Conservation (phyloP, 1,140 invertebrate genomes). For the Lasaia peninsularis region DNA sequence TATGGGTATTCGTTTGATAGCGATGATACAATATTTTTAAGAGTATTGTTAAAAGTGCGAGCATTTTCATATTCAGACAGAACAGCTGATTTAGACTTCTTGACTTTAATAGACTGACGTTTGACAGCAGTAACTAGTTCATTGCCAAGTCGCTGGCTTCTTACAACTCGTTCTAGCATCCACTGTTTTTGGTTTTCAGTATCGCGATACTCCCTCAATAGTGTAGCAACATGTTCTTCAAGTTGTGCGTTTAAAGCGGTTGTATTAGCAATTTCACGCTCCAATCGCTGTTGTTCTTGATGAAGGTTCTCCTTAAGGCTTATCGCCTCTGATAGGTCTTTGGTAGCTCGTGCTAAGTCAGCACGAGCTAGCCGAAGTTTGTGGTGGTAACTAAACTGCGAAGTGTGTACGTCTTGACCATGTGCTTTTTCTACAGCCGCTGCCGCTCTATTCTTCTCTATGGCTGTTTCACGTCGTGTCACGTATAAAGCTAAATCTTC, state of each 20-base stretch:
- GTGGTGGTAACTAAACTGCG: constrained; percentile 58
- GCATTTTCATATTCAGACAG: constrained; percentile 48
- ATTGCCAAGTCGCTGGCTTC: constrained; percentile 52
- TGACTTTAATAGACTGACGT: constrained; percentile 43
- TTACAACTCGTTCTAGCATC: constrained; percentile 63
- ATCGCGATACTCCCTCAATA: constrained; percentile 43
- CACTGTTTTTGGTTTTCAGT: constrained; percentile 56
- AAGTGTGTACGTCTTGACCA: constrained; percentile 38
- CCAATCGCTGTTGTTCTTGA: constrained; percentile 47
- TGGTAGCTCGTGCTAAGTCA: constrained; percentile 57
- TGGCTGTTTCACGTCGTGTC: constrained; percentile 80
- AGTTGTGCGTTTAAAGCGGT: constrained; percentile 41
- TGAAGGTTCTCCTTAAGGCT: constrained; percentile 40
- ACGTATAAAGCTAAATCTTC: constrained; percentile 87
- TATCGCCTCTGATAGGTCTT: constrained; percentile 52
- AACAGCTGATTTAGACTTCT: constrained; percentile 41
- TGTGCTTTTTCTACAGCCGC: constrained; percentile 56
- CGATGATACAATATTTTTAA: constrained; percentile 36
- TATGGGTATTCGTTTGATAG: constrained; percentile 48
- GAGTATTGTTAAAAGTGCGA: constrained; percentile 40
- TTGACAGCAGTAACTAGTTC: constrained; percentile 52
- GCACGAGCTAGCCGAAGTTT: constrained; percentile 53
- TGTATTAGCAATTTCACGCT: constrained; percentile 40
- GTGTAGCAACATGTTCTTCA: constrained; percentile 53
- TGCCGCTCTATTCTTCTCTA: constrained; percentile 53